Percentiles rank a stretch among this genome's conserved stretches.
phyloP scores from a whole-genome alignment of 2,113 vertebrate species.

The Syrmaticus mikado region DNA sequence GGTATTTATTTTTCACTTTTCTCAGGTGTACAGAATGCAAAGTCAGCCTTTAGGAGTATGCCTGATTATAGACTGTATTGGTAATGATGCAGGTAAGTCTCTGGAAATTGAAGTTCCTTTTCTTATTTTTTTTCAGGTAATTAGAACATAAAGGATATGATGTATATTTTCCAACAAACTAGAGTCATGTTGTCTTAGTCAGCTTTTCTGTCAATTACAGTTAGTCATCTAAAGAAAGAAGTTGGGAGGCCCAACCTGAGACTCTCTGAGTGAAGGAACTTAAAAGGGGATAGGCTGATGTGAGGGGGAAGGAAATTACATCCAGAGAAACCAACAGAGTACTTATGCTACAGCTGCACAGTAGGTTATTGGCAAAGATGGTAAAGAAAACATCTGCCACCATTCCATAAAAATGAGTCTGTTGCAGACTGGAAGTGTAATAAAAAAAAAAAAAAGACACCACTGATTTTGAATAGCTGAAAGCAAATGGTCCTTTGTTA shows the following conservation, averaged over 20 bases:
- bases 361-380: not conserved
- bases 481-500: not conserved
- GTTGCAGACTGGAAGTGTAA: not conserved
- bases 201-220: not conserved
- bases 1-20: not conserved
- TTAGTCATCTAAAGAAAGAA: not conserved
- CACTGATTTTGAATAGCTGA: not conserved
- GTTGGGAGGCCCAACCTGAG: not conserved
- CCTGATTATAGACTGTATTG: constrained; percentile 93
- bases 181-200: not conserved
- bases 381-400: not conserved
- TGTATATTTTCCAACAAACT: not conserved
- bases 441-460: not conserved
- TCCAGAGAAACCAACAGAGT: not conserved
- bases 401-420: not conserved
- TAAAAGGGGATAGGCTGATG: not conserved
- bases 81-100: constrained; percentile 86
- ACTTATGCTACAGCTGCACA: not conserved
- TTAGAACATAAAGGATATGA: not conserved
- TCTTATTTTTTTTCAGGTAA: not conserved
- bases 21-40: constrained; percentile 82
- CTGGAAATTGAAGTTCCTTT: not conserved
- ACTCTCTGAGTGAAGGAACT: not conserved
- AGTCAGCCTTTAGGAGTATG: constrained; percentile 85
- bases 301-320: not conserved